Conservation (phyloP, 2,888 invertebrate genomes). For the Silvanus unidentatus region DNA sequence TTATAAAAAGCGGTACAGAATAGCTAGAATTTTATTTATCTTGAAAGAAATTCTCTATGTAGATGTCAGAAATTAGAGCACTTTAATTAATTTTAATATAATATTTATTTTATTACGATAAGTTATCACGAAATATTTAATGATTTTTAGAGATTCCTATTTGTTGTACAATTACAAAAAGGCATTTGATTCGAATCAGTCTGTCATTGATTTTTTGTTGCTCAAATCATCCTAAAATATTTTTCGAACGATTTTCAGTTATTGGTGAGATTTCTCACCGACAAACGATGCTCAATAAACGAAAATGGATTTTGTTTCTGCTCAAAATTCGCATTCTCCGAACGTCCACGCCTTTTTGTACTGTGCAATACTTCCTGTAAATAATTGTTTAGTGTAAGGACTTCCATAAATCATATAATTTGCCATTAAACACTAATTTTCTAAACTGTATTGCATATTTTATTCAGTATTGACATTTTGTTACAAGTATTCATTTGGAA, state of each 20-base stretch:
- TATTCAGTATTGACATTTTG: too few species aligned
- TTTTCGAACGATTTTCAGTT: too few species aligned
- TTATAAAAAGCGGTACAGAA: slow-evolving; percentile 19
- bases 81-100: slow-evolving; percentile 33
- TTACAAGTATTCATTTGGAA: too few species aligned
- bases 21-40: slow-evolving; percentile 23
- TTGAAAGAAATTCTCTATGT: slow-evolving; percentile 26
- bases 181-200: slow-evolving; percentile 14
- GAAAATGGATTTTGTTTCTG: slow-evolving; percentile 4
- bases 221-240: too few species aligned
- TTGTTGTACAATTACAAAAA: slow-evolving; percentile 21
- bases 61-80: slow-evolving; percentile 39
- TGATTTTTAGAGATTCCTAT: slow-evolving; percentile 39
- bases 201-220: too few species aligned
- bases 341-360: slow-evolving; percentile 12
- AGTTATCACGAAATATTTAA: slow-evolving; percentile 30
- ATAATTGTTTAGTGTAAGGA: slow-evolving; percentile 32
- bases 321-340: slow-evolving; percentile 4
- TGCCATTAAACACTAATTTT: too few species aligned
- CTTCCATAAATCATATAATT: slow-evolving; percentile 24
- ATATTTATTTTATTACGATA: slow-evolving; percentile 36
- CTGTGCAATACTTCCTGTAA: slow-evolving; percentile 26
- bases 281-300: slow-evolving; percentile 3
- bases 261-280: too few species aligned
- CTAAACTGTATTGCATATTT: too few species aligned